A percentile compares a stretch with the other conserved stretches of the same genome.
These are phyloP conservation scores for Limnephilus rhombicus DNA, from an alignment of 2,888 invertebrate species.

Conservation along the genomic window DNA sequence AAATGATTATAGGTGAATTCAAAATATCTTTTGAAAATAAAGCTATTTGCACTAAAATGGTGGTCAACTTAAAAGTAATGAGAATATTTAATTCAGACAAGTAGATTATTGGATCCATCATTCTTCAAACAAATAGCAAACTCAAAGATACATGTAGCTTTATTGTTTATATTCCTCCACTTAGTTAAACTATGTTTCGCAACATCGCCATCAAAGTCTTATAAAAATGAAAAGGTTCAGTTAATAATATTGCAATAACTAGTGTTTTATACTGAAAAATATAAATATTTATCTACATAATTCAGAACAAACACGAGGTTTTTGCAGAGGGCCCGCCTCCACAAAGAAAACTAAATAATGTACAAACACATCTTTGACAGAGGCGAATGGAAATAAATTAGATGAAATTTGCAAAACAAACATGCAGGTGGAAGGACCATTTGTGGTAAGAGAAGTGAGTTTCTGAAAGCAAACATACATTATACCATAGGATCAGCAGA, in stretches of 20 bases:
- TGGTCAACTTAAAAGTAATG: neutral
- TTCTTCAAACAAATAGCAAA: neutral
- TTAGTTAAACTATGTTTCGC: constrained; percentile 19
- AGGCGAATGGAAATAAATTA: constrained; percentile 16
- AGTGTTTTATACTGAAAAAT: constrained; percentile 2
- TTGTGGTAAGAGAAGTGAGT: neutral
- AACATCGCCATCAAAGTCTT: neutral
- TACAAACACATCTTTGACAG: neutral
- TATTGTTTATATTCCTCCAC: neutral
- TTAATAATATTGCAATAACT: neutral
- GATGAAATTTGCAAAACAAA: neutral
- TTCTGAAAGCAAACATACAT: constrained; percentile 7
- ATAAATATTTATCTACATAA: neutral
- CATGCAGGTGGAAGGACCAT: constrained; percentile 1
- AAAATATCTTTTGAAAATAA: constrained; percentile 28
- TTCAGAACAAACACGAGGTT: neutral
- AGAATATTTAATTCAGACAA: neutral
- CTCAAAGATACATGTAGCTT: neutral
- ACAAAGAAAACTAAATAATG: constrained; percentile 13
- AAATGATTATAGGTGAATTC: constrained; percentile 38
- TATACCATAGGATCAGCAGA: neutral
- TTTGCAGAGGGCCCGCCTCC: constrained; percentile 22
- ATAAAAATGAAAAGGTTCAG: neutral
- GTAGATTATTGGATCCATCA: neutral
- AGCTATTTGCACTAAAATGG: neutral